Conservation (phyloP, 2,113 vertebrate genomes). For the Festucalex cinctus region DNA sequence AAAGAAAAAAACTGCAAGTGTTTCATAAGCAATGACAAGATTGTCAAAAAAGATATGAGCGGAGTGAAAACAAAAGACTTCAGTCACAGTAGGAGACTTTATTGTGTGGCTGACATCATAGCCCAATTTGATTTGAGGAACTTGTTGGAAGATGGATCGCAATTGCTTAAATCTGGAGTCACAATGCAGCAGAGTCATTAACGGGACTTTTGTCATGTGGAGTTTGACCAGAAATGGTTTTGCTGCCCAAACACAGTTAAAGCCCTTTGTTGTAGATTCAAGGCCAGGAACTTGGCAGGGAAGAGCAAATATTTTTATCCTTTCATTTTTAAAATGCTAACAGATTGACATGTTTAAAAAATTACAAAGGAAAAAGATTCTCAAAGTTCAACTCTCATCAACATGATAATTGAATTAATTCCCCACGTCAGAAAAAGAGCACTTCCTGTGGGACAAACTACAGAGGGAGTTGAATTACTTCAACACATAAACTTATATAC, state of each 20-base stretch:
- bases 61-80: conserved; percentile 14
- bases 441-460: conserved; percentile 44
- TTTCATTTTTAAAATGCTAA: conserved; percentile 54
- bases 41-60: conserved; percentile 5
- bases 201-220: conserved; percentile 48
- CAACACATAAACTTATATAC: conserved; percentile 29
- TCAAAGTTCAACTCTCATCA: conserved; percentile 50
- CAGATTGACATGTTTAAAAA: conserved; percentile 57
- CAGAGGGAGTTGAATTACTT: conserved; percentile 40
- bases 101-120: conserved; percentile 29
- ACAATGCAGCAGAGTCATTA: conserved; percentile 23
- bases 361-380: conserved; percentile 48
- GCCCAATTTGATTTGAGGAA: conserved; percentile 3
- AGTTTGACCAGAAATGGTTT: conserved; percentile 38
- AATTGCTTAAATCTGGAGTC: conserved; percentile 38
- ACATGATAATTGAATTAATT: conserved; percentile 63
- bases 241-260: conserved; percentile 26
- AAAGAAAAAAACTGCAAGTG: background rate
- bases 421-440: conserved; percentile 29
- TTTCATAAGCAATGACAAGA: background rate
- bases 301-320: conserved; percentile 38
- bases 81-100: conserved; percentile 1
- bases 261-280: conserved; percentile 45
- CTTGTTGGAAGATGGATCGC: conserved; percentile 27
- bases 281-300: conserved; percentile 39